Percentiles rank a stretch among this genome's conserved stretches.
These are phyloP conservation scores for Chymomyza costata DNA, from an alignment of 1,140 invertebrate species.

Conservation along the genomic window DNA sequence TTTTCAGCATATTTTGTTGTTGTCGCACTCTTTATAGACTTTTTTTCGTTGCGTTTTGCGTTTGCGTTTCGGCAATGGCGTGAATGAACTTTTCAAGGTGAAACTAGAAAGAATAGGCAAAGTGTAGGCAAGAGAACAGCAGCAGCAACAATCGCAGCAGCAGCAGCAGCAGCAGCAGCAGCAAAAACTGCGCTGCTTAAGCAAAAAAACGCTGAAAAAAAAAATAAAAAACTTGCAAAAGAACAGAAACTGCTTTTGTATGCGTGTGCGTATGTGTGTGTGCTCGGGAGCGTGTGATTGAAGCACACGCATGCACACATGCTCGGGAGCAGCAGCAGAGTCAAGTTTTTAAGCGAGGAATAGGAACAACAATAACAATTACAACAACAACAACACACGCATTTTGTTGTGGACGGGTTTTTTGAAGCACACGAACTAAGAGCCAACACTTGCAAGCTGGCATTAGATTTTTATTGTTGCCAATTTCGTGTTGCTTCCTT, in stretches of 20 bases:
- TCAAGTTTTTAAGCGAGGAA: conserved; percentile 33
- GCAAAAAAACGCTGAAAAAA: conserved; percentile 30
- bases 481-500: too few relatives aligned
- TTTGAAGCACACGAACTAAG: too few relatives aligned
- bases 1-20: not conserved
- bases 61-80: conserved; percentile 26
- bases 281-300: too few relatives aligned
- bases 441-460: too few relatives aligned
- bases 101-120: conserved; percentile 65
- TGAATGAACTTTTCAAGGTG: conserved; percentile 75
- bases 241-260: conserved; percentile 43
- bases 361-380: conserved; percentile 1
- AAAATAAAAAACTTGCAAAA: not conserved
- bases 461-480: too few relatives aligned
- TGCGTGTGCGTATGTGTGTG: too few relatives aligned
- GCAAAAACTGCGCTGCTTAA: conserved; percentile 29
- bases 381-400: conserved; percentile 10
- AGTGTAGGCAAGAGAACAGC: conserved; percentile 45
- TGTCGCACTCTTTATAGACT: not conserved
- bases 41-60: not conserved
- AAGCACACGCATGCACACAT: conserved; percentile 20
- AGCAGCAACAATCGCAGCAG: conserved; percentile 32
- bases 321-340: conserved; percentile 62
- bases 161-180: conserved; percentile 19
- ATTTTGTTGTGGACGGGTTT: too few relatives aligned